Evolutionary conservation across 2,888 invertebrate genomes (phyloP).

Genomic region (Phanerotoma sp.): DNA sequence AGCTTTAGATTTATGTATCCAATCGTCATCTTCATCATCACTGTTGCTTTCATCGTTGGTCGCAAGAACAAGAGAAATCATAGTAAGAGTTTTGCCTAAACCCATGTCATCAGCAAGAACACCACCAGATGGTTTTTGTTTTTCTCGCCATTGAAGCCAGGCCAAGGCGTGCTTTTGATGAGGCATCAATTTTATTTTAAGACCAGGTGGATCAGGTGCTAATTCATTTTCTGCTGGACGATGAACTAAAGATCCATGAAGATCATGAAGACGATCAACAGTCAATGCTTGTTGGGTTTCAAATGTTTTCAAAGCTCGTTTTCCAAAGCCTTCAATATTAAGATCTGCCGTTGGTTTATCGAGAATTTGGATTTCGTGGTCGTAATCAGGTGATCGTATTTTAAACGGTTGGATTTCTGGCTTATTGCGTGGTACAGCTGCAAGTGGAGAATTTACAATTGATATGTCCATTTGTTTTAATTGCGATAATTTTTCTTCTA

Average conservation of each 20-base stretch:
- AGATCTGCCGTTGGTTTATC: conserved; percentile 11
- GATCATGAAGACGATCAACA: conserved; percentile 68
- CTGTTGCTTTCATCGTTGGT: conserved; percentile 31
- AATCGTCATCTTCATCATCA: conserved; percentile 46
- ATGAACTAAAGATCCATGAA: conserved; percentile 70
- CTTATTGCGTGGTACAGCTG: too few species aligned
- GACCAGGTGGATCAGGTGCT: conserved; percentile 64
- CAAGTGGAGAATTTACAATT: too few species aligned
- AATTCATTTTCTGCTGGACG: conserved; percentile 66
- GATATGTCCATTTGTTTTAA: too few species aligned
- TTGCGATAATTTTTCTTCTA: too few species aligned
- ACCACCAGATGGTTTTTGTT: conserved; percentile 82
- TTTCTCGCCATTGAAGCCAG: conserved; percentile 90
- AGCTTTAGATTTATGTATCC: conserved; percentile 33
- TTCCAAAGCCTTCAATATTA: conserved; percentile 37
- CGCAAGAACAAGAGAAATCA: conserved; percentile 71
- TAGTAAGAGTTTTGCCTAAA: conserved; percentile 79
- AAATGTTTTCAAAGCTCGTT: conserved; percentile 67
- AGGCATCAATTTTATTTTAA: conserved; percentile 66
- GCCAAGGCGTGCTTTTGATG: conserved; percentile 85
- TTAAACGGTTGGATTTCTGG: too few species aligned
- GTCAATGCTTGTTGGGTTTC: conserved; percentile 70
- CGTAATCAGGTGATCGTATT: too few species aligned
- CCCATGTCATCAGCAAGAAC: conserved; percentile 87
- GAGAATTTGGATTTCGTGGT: too few species aligned